These are phyloP conservation scores for Dexiosoma caninum DNA, from an alignment of 2,888 invertebrate species.

Conservation along the genomic window DNA sequence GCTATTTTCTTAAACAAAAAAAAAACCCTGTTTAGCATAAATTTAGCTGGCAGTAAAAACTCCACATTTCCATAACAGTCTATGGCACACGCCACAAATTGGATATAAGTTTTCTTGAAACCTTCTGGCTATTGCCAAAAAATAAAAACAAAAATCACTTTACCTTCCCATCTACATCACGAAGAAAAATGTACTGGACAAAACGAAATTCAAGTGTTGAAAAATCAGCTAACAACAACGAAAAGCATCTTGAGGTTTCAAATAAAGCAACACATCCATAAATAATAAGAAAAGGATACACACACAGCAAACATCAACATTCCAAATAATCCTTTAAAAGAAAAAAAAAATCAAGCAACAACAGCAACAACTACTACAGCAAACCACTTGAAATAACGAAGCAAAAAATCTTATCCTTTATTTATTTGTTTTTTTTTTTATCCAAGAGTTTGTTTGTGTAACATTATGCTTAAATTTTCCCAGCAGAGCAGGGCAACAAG, in stretches of 20 bases:
- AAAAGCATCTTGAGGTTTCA: background rate
- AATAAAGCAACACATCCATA: slow-evolving; percentile 4
- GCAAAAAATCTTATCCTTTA: background rate
- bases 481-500: background rate
- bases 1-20: too few species aligned
- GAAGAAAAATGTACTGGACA: background rate
- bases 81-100: too few species aligned
- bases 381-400: slow-evolving; percentile 31
- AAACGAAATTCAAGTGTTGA: background rate
- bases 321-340: slow-evolving; percentile 47
- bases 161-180: background rate
- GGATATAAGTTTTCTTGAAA: too few species aligned
- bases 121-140: too few species aligned
- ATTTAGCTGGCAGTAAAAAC: too few species aligned
- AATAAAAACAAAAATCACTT: background rate
- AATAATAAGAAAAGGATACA: slow-evolving; percentile 41
- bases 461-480: slow-evolving; percentile 21
- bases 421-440: too few species aligned
- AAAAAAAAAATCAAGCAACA: slow-evolving; percentile 52
- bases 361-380: slow-evolving; percentile 28
- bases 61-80: too few species aligned
- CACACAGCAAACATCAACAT: background rate
- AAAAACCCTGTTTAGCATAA: too few species aligned
- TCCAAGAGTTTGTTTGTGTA: slow-evolving; percentile 40
- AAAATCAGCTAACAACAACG: slow-evolving; percentile 2